A percentile compares a stretch with the other conserved stretches of the same genome.
Conservation (phyloP, 2,797 vertebrate species). For the Cetoscarus ocellatus region DNA sequence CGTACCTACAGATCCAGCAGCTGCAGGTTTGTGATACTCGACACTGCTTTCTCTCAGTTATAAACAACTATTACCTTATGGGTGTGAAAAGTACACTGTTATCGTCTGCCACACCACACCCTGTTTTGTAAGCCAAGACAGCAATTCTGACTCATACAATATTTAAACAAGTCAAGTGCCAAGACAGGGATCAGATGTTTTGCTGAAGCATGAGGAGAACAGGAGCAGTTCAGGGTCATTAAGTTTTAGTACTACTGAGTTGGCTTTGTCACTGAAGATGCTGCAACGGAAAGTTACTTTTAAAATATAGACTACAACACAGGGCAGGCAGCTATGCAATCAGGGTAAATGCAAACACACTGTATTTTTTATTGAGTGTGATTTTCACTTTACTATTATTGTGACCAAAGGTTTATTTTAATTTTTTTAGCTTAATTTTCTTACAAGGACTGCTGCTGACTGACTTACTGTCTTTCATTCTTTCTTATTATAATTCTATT, state of each 20-base stretch:
- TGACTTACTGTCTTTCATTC: too few species aligned
- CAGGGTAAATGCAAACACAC: too few species aligned
- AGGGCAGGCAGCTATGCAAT: too few species aligned
- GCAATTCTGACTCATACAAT: conserved; percentile 45
- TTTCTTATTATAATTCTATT: too few species aligned
- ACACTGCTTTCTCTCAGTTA: neutral
- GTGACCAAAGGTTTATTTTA: too few species aligned
- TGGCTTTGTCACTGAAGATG: conserved; percentile 1
- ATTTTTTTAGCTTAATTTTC: too few species aligned
- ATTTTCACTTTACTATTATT: too few species aligned
- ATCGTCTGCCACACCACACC: conserved; percentile 10
- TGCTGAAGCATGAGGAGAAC: conserved; percentile 23
- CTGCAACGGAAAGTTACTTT: too few species aligned
- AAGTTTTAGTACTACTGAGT: conserved; percentile 2
- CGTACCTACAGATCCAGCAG: conserved; percentile 91
- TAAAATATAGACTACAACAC: too few species aligned
- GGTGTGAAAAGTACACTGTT: conserved; percentile 28
- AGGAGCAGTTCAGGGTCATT: conserved; percentile 14
- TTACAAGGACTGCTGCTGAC: too few species aligned
- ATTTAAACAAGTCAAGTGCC: conserved; percentile 35
- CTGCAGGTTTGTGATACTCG: conserved; percentile 89
- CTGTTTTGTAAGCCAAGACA: conserved; percentile 9
- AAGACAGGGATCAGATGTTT: conserved; percentile 13
- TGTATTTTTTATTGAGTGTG: too few species aligned
- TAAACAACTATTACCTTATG: conserved; percentile 14